Evolutionary conservation across 2,113 vertebrate genomes (phyloP), one percentile per base, ranked within the genome.

Genomic region (Solenodon paradoxus): DNA sequence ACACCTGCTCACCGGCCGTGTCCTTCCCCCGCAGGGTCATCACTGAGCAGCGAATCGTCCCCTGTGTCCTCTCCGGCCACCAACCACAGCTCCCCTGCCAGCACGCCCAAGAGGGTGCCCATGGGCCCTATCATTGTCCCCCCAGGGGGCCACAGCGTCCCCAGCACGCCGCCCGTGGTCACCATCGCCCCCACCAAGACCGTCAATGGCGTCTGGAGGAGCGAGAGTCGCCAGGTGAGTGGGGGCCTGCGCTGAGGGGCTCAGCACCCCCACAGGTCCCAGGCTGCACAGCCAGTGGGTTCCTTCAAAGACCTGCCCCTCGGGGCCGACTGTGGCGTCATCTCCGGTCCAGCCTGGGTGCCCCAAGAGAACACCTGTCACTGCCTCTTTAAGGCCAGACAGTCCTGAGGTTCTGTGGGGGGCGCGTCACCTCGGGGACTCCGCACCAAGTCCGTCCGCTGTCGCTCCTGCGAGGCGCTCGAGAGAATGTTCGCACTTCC

Each of bases 141-240:
- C 32, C 99, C 99, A 0, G 98, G 98, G 64, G 99, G 99, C 71
- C 99, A 99, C 98, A 99, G 98, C 0, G 99, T 99, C 98, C 99
- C 99, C 98, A 99, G 99, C 98, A 99, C 99, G 0, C 99, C 99
- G 1, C 99, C 99, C 0, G 99, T 99, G 59, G 99, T 99, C 97
- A 99, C 99, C 98, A 99, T 99, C 45, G 99, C 99, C 95, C 99
- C 99, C 22, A 99, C 99, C 51, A 99, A 99, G 98, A 99, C 99
- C 0, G 99, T 99, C 98, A 99, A 99, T 35, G 99, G 99, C 66
- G 98, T 99, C 68, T 99, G 99, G 99, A 99, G 99, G 97, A 99
- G 98, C 3, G 99, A 99, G 96, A 98, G 99, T 94, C 99, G 99
- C 42, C 99, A 99, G 99, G 99, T 99, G 98, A 63, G 96, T 64